Base-by-base conservation (phyloP, 2,113 vertebrate genomes). In the Saimiri boliviensis region DNA sequence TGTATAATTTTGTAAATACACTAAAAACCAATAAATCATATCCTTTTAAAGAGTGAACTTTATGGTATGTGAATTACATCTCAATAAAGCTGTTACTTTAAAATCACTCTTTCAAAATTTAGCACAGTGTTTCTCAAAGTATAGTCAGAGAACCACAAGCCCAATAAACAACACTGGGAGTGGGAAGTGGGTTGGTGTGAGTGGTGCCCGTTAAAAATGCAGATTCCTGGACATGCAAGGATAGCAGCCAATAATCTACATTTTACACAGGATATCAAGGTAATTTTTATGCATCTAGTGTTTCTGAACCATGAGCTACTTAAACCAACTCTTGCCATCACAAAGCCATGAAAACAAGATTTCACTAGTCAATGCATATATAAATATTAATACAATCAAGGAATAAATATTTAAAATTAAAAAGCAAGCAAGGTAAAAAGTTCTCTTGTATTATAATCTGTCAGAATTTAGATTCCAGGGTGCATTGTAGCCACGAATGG, bases 361-460 rank as follows among this genome's bases (percentile, higher is more conserved):
- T 76, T 93, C 82, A 94, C 14, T 74, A 17, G 79, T 76, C n/a
- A 42, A 0, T 85, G 82, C 37, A 91, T 70, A 77, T 27, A 71
- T 73, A 32, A 95, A 70, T 83, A 91, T 13, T 79, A n/a, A 68
- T 76, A 49, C 54, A 70, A 91, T 37, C 27, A 1, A 73, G 3
- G n/a, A 79, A 84, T 23, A 84, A 58, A 92, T 85, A 90, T 71
- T 71, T 91, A 27, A 95, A 76, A 93, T 73, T 13, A 80, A 85
- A 93, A 89, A 76, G 12, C n/a, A 90, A 17, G 21, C 81, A 89
- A 86, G 30, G 32, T 68, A 3, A 73, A 77, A 60, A 86, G 58
- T 32, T 68, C 14, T 79, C 54, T 88, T 89, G 68, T 42, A 82
- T 40, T 52, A 42, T 2, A 23, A 45, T 58, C 54, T 63, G 16